phyloP scores from a whole-genome alignment of 2,797 vertebrate genomes.

The Thripadectes ignobilis region DNA sequence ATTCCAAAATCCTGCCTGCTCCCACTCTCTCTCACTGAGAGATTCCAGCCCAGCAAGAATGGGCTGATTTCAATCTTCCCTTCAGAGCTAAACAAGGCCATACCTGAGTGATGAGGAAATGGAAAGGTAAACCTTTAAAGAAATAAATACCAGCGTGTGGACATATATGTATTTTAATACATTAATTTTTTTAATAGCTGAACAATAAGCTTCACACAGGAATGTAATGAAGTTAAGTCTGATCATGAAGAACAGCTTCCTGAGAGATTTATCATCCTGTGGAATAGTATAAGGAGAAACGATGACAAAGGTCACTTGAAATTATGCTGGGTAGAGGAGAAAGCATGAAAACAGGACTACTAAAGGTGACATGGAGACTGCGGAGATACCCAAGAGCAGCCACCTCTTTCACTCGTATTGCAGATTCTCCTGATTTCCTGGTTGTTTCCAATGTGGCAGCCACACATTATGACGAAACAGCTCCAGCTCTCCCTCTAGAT shows the following conservation, averaged over 20 bases:
- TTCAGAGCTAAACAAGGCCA: neutral
- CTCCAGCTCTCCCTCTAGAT: neutral
- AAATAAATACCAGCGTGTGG: neutral
- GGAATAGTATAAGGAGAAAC: neutral
- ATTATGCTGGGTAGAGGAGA: neutral
- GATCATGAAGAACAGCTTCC: neutral
- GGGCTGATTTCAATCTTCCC: neutral
- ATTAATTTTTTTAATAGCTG: neutral
- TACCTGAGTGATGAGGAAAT: neutral
- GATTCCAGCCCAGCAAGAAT: neutral
- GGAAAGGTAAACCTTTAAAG: slow-evolving; percentile 18
- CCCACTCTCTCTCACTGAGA: neutral
- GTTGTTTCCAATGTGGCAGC: neutral
- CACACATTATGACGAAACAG: neutral
- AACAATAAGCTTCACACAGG: neutral
- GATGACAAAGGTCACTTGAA: neutral
- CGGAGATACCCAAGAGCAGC: neutral
- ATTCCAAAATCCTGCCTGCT: neutral
- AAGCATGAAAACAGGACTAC: neutral
- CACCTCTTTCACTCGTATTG: neutral
- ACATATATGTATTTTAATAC: neutral
- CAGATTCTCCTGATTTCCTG: neutral
- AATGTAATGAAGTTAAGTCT: neutral
- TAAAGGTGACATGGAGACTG: neutral
- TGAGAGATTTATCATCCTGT: slow-evolving; percentile 1